Conservation (phyloP, 2,888 invertebrate species). For the Nomada ferruginata region DNA sequence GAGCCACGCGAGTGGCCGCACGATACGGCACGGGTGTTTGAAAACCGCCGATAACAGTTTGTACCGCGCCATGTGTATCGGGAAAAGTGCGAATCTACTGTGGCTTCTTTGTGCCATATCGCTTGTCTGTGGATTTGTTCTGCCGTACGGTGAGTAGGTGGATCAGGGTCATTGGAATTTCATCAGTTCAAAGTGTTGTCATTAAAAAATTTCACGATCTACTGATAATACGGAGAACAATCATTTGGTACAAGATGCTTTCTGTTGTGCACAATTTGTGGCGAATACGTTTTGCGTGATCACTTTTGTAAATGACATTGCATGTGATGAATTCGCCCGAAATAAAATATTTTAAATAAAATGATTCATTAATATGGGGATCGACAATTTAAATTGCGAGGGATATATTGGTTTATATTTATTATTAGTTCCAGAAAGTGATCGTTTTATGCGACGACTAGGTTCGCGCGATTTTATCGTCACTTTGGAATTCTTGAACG, state of each 20-base stretch:
- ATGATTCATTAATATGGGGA: background rate
- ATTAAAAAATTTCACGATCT: background rate
- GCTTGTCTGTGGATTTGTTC: constrained; percentile 64
- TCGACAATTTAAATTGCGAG: background rate
- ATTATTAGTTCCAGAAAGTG: background rate
- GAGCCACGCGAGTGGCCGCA: constrained; percentile 81
- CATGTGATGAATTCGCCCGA: background rate
- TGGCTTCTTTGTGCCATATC: constrained; percentile 61
- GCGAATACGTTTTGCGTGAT: background rate
- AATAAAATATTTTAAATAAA: background rate
- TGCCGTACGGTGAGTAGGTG: constrained; percentile 70
- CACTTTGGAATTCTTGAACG: background rate
- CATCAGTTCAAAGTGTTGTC: background rate
- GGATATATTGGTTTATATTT: background rate
- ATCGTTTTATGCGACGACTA: background rate
- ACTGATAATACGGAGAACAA: background rate
- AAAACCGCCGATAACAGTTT: constrained; percentile 53
- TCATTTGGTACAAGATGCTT: constrained; percentile 1
- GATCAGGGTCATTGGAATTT: background rate
- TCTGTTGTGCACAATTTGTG: background rate
- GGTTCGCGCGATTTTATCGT: background rate
- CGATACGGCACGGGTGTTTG: constrained; percentile 73
- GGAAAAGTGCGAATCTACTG: constrained; percentile 57
- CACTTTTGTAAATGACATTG: background rate
- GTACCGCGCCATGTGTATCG: constrained; percentile 70